phyloP scores from a whole-genome alignment of 2,888 invertebrate genomes.

The Drosophila pullipes region DNA sequence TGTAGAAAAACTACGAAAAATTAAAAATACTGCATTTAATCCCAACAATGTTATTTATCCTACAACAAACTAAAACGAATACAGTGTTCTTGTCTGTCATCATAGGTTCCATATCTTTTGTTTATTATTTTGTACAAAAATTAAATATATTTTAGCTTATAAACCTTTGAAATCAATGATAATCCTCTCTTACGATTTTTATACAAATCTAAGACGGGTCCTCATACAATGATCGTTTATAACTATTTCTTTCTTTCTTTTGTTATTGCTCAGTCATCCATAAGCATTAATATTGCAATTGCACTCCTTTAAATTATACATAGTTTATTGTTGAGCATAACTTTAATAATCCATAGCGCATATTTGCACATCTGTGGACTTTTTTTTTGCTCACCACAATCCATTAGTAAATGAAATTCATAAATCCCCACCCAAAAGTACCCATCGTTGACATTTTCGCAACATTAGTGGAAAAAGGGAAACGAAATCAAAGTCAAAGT shows the following conservation, averaged over 20 bases:
- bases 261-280: background rate
- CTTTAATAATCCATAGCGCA: slow-evolving; percentile 62
- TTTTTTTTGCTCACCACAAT: slow-evolving; percentile 61
- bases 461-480: slow-evolving; percentile 67
- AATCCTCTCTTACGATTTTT: background rate
- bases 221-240: background rate
- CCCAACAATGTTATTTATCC: background rate
- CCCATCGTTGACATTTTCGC: slow-evolving; percentile 54
- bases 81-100: background rate
- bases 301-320: background rate
- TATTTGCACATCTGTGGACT: slow-evolving; percentile 72
- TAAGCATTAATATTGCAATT: background rate
- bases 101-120: background rate
- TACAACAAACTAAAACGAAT: background rate
- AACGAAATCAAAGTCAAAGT: slow-evolving; percentile 68
- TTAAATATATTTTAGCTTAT: background rate
- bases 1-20: too few relatives aligned
- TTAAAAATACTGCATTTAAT: background rate
- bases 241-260: background rate
- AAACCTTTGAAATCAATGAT: background rate
- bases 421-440: slow-evolving; percentile 57
- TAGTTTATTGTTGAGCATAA: slow-evolving; percentile 17
- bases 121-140: background rate
- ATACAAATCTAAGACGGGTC: background rate
- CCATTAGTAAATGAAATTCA: slow-evolving; percentile 82